phyloP scores from a whole-genome alignment of 2,797 vertebrate species.

The Enteromius radiatus region DNA sequence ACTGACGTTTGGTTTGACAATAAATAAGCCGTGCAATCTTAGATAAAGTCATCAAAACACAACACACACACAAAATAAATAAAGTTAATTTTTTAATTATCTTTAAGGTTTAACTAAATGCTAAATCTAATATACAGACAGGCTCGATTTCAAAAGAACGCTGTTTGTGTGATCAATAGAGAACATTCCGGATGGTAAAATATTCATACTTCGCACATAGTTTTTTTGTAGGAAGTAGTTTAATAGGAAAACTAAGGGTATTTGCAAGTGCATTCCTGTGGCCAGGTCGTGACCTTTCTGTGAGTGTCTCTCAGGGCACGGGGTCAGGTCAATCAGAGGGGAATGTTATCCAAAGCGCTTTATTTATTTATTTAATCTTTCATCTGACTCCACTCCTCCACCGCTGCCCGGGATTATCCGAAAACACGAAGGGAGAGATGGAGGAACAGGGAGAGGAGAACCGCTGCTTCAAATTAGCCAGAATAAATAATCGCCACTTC shows the following conservation, averaged over 20 bases:
- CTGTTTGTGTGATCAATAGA: neutral
- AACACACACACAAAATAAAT: neutral
- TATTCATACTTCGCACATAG: neutral
- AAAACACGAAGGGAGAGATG: constrained; percentile 41
- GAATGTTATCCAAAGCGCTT: constrained; percentile 76
- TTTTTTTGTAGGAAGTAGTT: neutral
- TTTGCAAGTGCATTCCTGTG: constrained; percentile 45
- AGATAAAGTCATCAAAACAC: constrained; percentile 20
- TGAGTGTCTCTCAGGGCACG: constrained; percentile 70
- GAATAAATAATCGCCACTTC: constrained; percentile 77
- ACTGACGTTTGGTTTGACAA: constrained; percentile 27
- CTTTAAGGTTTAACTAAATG: neutral
- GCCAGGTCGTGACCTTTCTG: constrained; percentile 70
- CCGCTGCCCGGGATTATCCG: constrained; percentile 72
- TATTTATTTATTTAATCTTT: constrained; percentile 84
- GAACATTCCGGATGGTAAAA: neutral
- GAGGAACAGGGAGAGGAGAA: constrained; percentile 45
- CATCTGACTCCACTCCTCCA: constrained; percentile 66
- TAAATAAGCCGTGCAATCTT: constrained; percentile 33
- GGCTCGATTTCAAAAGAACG: neutral
- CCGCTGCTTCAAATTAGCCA: constrained; percentile 82
- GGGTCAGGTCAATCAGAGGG: constrained; percentile 74
- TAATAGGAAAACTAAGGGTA: neutral
- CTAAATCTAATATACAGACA: neutral
- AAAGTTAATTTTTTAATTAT: neutral